Conservation (phyloP, 2,113 vertebrate genomes). For the Carlito syrichta region DNA sequence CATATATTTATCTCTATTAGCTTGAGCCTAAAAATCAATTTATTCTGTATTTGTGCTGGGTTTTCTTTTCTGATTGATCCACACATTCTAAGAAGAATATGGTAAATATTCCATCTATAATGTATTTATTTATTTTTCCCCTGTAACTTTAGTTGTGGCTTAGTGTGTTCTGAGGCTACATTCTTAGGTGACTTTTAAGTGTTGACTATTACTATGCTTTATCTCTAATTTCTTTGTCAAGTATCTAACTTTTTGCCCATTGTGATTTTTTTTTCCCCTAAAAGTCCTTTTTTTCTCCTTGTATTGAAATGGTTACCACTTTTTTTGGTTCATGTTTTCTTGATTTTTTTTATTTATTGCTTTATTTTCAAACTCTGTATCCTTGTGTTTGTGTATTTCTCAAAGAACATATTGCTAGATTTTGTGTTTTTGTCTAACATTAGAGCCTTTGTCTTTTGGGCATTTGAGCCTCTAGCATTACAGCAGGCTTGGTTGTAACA, state of each 20-base stretch:
- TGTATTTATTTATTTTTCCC: neutral
- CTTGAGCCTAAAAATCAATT: neutral
- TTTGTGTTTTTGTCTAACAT: neutral
- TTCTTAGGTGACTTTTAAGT: neutral
- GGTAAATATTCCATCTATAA: neutral
- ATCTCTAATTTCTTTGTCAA: neutral
- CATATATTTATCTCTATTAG: neutral
- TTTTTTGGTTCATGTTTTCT: neutral
- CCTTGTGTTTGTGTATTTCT: neutral
- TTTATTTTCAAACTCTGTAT: neutral
- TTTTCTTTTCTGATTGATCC: neutral
- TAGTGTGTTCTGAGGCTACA: neutral
- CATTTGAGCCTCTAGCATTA: neutral
- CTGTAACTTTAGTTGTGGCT: neutral
- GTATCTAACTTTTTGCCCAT: neutral
- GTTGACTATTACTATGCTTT: neutral
- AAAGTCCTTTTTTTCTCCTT: neutral
- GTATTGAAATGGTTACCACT: neutral
- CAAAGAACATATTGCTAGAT: neutral
- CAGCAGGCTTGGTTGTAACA: no score
- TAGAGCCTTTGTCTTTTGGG: neutral
- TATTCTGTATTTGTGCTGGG: neutral
- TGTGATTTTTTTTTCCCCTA: neutral
- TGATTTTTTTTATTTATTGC: neutral
- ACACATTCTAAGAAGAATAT: neutral